Evolutionary conservation across 2,113 vertebrate genomes (phyloP).

Genomic region (Colinus virginianus): DNA sequence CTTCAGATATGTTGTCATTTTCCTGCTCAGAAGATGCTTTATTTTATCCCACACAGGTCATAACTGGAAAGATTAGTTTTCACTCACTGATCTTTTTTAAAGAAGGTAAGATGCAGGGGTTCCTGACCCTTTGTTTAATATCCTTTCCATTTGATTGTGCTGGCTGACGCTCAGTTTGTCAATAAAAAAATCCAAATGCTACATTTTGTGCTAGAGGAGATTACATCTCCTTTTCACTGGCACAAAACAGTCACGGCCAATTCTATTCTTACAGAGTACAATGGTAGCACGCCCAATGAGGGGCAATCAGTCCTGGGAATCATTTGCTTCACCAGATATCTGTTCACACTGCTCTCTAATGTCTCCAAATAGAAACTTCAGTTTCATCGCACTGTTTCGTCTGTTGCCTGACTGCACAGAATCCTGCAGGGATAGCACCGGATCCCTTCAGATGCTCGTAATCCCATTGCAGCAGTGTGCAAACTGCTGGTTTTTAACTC

Average conservation of each 20-base stretch:
- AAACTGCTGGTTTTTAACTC: neutral
- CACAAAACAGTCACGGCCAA: neutral
- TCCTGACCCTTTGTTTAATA: neutral
- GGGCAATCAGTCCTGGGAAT: conserved; percentile 6
- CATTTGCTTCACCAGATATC: conserved; percentile 6
- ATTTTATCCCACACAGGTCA: neutral
- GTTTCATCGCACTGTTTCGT: conserved; percentile 10
- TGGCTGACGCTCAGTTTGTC: neutral
- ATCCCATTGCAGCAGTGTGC: neutral
- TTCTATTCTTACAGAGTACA: conserved; percentile 30
- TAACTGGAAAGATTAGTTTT: neutral
- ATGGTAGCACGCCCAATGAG: neutral
- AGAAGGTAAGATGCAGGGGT: neutral
- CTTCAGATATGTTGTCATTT: neutral
- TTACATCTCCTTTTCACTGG: conserved; percentile 10
- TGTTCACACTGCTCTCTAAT: conserved; percentile 27
- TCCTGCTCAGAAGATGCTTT: neutral
- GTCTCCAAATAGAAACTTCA: conserved; percentile 17
- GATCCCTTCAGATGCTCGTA: neutral
- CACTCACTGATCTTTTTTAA: neutral
- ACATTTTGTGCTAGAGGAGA: conserved; percentile 7
- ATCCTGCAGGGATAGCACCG: neutral
- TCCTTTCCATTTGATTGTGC: neutral
- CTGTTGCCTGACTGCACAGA: neutral
- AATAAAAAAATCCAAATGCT: neutral